Base-by-base conservation (phyloP, 2,113 vertebrate species). In the Ranitomeya variabilis region DNA sequence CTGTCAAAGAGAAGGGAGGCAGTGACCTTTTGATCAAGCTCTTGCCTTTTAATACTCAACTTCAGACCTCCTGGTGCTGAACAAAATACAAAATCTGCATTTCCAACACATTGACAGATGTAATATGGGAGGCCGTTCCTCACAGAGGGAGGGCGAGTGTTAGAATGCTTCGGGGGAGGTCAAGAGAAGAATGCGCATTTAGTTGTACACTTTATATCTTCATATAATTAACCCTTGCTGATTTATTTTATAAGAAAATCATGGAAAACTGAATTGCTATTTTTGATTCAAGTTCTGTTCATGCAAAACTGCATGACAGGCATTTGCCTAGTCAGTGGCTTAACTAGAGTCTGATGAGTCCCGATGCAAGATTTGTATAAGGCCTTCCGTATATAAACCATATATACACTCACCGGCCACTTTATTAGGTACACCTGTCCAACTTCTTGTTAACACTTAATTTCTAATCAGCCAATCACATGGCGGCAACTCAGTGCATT, bases 41-140 rank as follows among this genome's bases (percentile, higher is more conserved):
- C 83, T 19, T 57, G 31, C 67, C 52, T 73, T 71, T 18, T 55
- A 52, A n/a, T 10, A 16, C 54, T 37, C 54, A 73, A 26, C 16
- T 74, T 73, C 16, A 19, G 37, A 19, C 54, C 52, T 13, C 21
- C 52, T 60, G 26, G 83, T 19, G 51, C 21, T 18, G 19, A 55
- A 7, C 21, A 31, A 31, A 26, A 71, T 31, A 14, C 10, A 5
- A 66, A 69, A 79, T 87, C 45, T 80, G 51, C 86, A 87, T 80
- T 79, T 80, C 76, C 76, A 69, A 51, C 62, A 67, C 76, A 67
- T 26, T 87, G 86, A 80, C 60, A 80, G 76, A 69, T 23, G 64
- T 64, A 80, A 23, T 87, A 80, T 52, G 78, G 86, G 6, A 87
- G 62, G 77, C 23, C 80, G 64, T 71, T 80, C 23, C 62, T 55